Evolutionary conservation across 2,888 invertebrate species (phyloP), one percentile per base, ranked within the genome.

Genomic region (Abrostola tripartita): DNA sequence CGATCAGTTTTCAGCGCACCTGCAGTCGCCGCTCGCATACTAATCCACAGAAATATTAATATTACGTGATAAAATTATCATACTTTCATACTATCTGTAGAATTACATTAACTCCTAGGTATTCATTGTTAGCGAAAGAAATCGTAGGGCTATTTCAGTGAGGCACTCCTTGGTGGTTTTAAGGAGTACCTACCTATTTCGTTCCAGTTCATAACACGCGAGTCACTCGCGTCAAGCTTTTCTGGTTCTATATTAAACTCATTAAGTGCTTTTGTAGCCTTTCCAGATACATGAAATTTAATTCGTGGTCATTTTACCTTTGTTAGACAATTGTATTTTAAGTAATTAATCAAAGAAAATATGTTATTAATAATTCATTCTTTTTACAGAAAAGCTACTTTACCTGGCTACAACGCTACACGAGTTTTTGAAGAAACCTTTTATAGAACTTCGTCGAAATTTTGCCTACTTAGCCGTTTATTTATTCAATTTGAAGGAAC

Each of bases 51-150:
- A 84, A 84, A 85, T 85, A 86, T 83, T 81, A 80, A 80, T 78
- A 76, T 78, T 85, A 87, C 88, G 88, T 87, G 87, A 84, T 74
- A 67, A 84, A 83, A 83, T 84, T 85, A 83, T 68, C 78, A 78
- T 80, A 74, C 68, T 65, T 74, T 61, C 47, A 49, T 61, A 76
- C 74, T 80, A 75, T 71, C 24, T 57, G n/a, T 37, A 36, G 12
- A 57, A 65, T 54, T 52, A 63, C 57, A 68, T 54, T 57, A 38
- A 51, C 52, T 47, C 14, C 35, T n/a, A 50, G 24, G 10, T 36
- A 37, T 37, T 14, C 12, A 52, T 65, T 62, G 51, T 61, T 38
- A 10, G 35, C 7, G 11, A 37, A 47, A 55, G 40, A 40, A 11
- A 24, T 59, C 37, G 51, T 47, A 11, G n/a, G n/a, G n/a, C 5